A percentile compares a stretch with the other conserved stretches of the same genome.
Conservation (phyloP, 1,140 invertebrate species). For the Apis florea region DNA sequence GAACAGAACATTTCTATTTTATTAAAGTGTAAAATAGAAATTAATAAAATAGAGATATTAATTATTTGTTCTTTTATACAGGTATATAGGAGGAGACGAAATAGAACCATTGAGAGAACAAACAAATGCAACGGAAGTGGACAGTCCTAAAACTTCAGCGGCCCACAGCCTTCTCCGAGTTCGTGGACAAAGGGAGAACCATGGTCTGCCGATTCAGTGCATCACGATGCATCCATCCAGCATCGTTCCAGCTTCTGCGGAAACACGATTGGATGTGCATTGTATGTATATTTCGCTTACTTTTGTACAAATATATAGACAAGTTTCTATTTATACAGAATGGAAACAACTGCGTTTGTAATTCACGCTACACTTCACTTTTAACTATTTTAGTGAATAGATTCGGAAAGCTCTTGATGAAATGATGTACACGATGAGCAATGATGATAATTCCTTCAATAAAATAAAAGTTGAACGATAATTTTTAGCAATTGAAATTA, state of each 20-base stretch:
- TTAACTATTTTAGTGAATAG: not conserved
- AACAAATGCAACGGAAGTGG: slow-evolving; percentile 90
- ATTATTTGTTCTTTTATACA: slow-evolving; percentile 34
- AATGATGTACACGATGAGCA: not conserved
- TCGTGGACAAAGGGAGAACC: slow-evolving; percentile 87
- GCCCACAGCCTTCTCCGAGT: slow-evolving; percentile 90
- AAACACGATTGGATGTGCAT: slow-evolving; percentile 90
- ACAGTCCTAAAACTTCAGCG: slow-evolving; percentile 90
- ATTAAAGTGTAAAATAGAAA: not conserved
- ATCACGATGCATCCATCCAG: slow-evolving; percentile 91
- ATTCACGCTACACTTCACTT: slow-evolving; percentile 21
- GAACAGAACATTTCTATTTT: not conserved
- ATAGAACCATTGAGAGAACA: slow-evolving; percentile 84
- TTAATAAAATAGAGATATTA: too few relatives aligned
- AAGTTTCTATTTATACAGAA: not conserved
- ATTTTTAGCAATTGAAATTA: not conserved
- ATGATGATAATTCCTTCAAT: not conserved
- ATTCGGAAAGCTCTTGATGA: not conserved
- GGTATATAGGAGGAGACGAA: slow-evolving; percentile 85
- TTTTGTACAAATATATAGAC: not conserved
- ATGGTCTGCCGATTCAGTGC: slow-evolving; percentile 88
- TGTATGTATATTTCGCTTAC: slow-evolving; percentile 84
- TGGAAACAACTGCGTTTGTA: not conserved
- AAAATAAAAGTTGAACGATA: not conserved
- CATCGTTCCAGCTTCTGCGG: slow-evolving; percentile 83